Evolutionary conservation across 1,140 invertebrate species (phyloP).

Genomic region (Diorhabda carinulata): DNA sequence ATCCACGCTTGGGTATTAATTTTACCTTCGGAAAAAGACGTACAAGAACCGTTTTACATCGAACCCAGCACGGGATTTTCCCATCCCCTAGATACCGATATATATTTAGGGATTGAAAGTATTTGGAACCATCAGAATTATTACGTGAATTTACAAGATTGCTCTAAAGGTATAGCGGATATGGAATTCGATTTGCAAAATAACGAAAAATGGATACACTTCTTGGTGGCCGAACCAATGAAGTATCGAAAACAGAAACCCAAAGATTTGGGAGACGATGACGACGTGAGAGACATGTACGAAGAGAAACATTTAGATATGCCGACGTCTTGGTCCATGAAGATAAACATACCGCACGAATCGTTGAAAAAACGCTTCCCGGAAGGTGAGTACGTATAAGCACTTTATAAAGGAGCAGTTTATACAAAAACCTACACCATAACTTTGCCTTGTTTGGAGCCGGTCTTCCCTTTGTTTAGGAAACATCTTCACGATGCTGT

Average conservation of each 20-base stretch:
- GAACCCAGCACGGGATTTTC: constrained; percentile 73
- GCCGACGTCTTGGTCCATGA: constrained; percentile 73
- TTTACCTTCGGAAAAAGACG: constrained; percentile 55
- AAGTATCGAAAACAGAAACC: constrained; percentile 46
- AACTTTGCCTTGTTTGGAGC: too few species aligned
- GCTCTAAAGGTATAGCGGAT: constrained; percentile 48
- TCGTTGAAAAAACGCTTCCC: constrained; percentile 74
- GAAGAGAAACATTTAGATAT: constrained; percentile 75
- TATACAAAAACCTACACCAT: too few species aligned
- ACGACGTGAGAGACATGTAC: constrained; percentile 48
- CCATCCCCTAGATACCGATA: constrained; percentile 54
- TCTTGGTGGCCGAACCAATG: constrained; percentile 63
- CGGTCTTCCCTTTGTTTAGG: too few species aligned
- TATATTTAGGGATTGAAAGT: constrained; percentile 76
- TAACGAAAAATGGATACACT: constrained; percentile 62
- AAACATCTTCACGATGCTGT: too few species aligned
- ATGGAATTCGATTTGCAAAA: constrained; percentile 58
- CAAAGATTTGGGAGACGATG: constrained; percentile 50
- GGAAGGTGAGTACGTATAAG: constrained; percentile 39
- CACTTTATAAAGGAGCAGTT: too few species aligned
- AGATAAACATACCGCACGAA: constrained; percentile 64
- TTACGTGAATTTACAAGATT: constrained; percentile 63
- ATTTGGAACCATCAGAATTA: constrained; percentile 87
- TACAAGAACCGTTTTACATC: constrained; percentile 70
- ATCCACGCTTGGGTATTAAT: constrained; percentile 82